Conservation (phyloP, 2,797 vertebrate genomes). For the Neopelma chrysocephalum region DNA sequence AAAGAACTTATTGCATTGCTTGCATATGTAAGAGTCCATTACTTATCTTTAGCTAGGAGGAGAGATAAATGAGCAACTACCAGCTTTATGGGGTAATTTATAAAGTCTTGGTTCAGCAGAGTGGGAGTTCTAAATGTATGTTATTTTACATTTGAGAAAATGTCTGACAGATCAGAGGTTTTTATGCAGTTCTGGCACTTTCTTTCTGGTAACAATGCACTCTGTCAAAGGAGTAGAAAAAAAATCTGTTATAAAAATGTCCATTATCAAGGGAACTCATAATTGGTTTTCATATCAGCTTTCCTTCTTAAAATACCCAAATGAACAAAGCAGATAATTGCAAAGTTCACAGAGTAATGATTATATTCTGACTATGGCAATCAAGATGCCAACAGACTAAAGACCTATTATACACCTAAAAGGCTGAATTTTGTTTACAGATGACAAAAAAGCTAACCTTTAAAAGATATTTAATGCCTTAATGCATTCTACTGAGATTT, state of each 20-base stretch:
- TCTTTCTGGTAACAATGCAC: not conserved
- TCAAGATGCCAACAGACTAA: not conserved
- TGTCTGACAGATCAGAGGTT: not conserved
- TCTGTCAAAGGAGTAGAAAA: not conserved
- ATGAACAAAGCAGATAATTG: conserved; percentile 26
- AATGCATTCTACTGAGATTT: not conserved
- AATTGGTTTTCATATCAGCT: conserved; percentile 13
- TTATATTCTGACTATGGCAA: not conserved
- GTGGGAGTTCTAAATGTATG: conserved; percentile 3
- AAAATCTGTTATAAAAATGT: not conserved
- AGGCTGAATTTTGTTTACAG: not conserved
- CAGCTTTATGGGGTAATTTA: not conserved
- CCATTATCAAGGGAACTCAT: conserved; percentile 25
- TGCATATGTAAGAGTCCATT: not conserved
- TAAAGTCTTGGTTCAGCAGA: conserved; percentile 1
- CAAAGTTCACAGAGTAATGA: conserved; percentile 10
- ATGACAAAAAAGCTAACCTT: not conserved
- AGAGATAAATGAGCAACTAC: conserved; percentile 6
- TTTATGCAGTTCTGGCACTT: not conserved
- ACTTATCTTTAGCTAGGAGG: not conserved
- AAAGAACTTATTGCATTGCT: not conserved
- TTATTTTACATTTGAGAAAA: conserved; percentile 19
- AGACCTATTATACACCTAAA: not conserved
- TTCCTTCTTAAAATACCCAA: conserved; percentile 39
- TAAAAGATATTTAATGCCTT: not conserved